Evolutionary conservation across 1,140 invertebrate genomes (phyloP), one percentile per base, ranked within the genome.

Genomic region (Solenopsis fugax): DNA sequence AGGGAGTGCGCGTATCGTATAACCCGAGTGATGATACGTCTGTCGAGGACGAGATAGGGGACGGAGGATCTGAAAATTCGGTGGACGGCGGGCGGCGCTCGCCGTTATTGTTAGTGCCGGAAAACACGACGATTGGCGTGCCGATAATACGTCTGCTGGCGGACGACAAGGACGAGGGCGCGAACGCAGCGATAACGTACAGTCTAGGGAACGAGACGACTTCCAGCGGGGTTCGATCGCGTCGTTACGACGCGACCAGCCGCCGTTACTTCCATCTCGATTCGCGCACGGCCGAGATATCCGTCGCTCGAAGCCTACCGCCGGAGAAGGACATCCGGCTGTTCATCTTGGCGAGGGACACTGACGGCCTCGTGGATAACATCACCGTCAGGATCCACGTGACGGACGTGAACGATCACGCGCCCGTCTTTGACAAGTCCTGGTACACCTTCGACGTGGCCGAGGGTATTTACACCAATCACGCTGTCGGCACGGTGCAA

Each of bases 401-500:
- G 0, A 96, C 96, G 86, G 98, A 99, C 94, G 96, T 98, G 0
- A 99, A 99, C 92, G 97, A 99, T 92, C 98, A 98, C 93, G 96
- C 97, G 18, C 98, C 98, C 0, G 96, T 97, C 64, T 99, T 99
- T 88, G 97, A 97, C 86, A 97, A 97, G 90, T 96, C 97, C 1
- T 97, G 97, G 96, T 99, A 98, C 93, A 97, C 96, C 18, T 98
- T 98, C 92, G 97, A 98, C 87, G 96, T 98, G 0, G 95, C 97
- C 21, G 98, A 99, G 95, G 97, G 98, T 1, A 96, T 96, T 62
- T 97, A 98, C 92, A 96, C 96, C 7, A 96, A 97, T 48, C 96
- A 96, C 72, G 95, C 97, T 4, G 94, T 98, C 41, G 98, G 98
- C 16, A 96, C 96, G 85, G 97, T 99, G 80, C 96, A 97, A 86